phyloP scores from a whole-genome alignment of 2,113 vertebrate genomes.

The Lophius piscatorius region DNA sequence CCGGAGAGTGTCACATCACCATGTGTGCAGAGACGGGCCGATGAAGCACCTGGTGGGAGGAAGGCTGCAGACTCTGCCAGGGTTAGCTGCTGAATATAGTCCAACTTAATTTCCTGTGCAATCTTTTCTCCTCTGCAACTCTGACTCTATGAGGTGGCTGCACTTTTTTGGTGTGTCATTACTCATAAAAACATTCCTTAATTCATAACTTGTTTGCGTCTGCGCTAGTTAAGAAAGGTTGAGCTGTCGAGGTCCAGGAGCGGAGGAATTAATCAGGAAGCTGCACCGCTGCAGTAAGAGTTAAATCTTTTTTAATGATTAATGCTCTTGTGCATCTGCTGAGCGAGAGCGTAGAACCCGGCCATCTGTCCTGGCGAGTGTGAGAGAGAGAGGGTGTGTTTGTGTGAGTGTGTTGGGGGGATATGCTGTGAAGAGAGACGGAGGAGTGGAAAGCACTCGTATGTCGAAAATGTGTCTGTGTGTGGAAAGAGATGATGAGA shows the following conservation, averaged over 20 bases:
- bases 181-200: too few species aligned
- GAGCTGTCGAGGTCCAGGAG: not conserved
- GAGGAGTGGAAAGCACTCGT: slow-evolving; percentile 7
- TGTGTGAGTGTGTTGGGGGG: slow-evolving; percentile 12
- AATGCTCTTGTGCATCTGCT: slow-evolving; percentile 77
- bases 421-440: slow-evolving; percentile 3
- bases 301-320: slow-evolving; percentile 74
- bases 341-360: slow-evolving; percentile 57
- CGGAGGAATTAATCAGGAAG: slow-evolving; percentile 18
- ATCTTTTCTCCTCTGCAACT: not conserved
- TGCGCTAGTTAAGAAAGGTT: not conserved
- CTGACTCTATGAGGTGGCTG: slow-evolving; percentile 10
- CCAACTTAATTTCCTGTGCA: too few species aligned
- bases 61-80: slow-evolving; percentile 1
- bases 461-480: slow-evolving; percentile 14
- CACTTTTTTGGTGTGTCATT: too few species aligned
- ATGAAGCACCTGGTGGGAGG: slow-evolving; percentile 15
- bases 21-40: slow-evolving; percentile 13
- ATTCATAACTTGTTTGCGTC: not conserved
- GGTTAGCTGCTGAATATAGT: too few species aligned
- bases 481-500: slow-evolving; percentile 8
- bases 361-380: slow-evolving; percentile 68
- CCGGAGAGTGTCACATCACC: slow-evolving; percentile 12
- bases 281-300: slow-evolving; percentile 43
- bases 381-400: not conserved